A percentile compares a stretch with the other conserved stretches of the same genome.
Evolutionary conservation across 2,113 vertebrate genomes (phyloP).

Genomic region (Alligator mississippiensis): DNA sequence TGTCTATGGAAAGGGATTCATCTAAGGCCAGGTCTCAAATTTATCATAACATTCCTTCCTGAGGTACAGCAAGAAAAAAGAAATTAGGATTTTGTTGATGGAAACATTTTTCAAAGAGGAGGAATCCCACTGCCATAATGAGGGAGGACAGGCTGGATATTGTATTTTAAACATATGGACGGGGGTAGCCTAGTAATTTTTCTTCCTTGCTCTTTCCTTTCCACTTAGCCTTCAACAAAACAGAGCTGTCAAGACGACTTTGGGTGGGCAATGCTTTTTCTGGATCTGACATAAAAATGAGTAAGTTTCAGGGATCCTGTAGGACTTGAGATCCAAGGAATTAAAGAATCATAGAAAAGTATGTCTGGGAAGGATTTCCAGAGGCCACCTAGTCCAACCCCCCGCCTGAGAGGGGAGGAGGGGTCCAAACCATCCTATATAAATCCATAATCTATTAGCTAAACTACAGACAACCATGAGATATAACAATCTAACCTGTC

Average conservation of each 20-base stretch:
- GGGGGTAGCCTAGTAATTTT: neutral
- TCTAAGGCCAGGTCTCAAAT: slow-evolving; percentile 32
- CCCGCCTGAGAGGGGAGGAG: too few species aligned
- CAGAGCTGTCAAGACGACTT: neutral
- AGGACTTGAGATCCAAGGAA: neutral
- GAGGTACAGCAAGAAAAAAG: neutral
- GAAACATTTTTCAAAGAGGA: slow-evolving; percentile 12
- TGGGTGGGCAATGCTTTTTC: neutral
- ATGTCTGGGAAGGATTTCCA: too few species aligned
- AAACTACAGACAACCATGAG: too few species aligned
- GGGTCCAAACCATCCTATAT: too few species aligned
- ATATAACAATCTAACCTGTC: too few species aligned
- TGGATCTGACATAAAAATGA: neutral
- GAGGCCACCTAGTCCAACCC: too few species aligned
- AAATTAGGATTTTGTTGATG: neutral
- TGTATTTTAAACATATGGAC: neutral
- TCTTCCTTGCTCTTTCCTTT: neutral
- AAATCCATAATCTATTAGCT: too few species aligned
- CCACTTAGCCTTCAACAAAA: neutral
- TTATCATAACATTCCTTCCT: slow-evolving; percentile 24
- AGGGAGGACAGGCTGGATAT: neutral
- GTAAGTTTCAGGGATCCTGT: neutral
- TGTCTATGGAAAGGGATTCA: slow-evolving; percentile 38
- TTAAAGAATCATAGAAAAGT: neutral
- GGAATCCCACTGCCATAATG: neutral